Conservation (phyloP, 2,113 vertebrate species). For the Vimba vimba region DNA sequence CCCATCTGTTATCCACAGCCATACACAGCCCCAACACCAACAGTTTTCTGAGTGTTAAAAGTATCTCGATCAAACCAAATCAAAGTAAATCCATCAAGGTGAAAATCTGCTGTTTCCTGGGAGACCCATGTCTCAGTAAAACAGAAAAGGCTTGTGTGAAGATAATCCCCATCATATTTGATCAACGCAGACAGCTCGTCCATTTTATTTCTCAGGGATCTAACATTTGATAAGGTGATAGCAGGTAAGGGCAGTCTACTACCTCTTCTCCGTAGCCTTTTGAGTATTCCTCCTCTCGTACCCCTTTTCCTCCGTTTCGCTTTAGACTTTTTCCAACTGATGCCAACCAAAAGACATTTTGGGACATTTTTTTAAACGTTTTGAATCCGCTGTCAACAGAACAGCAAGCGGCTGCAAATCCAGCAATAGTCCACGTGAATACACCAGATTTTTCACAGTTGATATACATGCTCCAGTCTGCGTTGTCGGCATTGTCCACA, state of each 20-base stretch:
- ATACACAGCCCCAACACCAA: neutral
- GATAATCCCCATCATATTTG: constrained; percentile 30
- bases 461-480: neutral
- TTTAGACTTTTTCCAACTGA: neutral
- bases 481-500: neutral
- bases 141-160: constrained; percentile 28
- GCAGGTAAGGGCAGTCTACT: constrained; percentile 28
- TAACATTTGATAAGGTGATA: constrained; percentile 39
- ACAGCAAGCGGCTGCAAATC: neutral
- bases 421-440: neutral
- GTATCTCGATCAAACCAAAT: constrained; percentile 15
- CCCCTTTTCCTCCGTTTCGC: neutral
- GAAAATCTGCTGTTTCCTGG: constrained; percentile 1
- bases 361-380: neutral
- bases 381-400: neutral
- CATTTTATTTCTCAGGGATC: constrained; percentile 42
- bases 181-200: constrained; percentile 33
- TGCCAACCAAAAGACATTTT: neutral
- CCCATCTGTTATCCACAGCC: neutral
- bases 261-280: neutral
- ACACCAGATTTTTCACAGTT: neutral
- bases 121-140: constrained; percentile 48
- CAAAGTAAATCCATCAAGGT: constrained; percentile 45
- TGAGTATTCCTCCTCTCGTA: neutral
- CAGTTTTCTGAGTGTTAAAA: neutral